A percentile compares a stretch with the other conserved stretches of the same genome.
phyloP scores from a whole-genome alignment of 2,113 vertebrate genomes.

The Hyperoodon ampullatus region DNA sequence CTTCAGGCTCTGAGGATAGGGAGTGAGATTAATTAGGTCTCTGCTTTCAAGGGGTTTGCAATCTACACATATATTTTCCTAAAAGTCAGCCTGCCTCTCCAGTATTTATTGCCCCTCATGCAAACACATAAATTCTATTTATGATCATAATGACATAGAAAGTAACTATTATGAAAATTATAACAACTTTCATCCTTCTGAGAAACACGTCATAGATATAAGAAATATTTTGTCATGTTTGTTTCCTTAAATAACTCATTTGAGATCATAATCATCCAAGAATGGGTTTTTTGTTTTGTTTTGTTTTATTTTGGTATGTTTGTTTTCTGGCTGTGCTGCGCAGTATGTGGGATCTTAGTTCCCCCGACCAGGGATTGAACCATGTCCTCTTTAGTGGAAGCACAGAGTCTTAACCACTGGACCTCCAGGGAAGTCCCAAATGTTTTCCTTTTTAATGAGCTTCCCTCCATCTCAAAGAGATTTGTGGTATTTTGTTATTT shows the following conservation, averaged over 20 bases:
- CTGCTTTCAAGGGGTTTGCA: constrained; percentile 30
- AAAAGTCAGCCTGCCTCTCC: neutral
- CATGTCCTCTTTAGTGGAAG: neutral
- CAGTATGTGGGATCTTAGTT: neutral
- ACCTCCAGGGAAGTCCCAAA: neutral
- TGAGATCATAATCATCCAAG: neutral
- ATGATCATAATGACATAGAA: neutral
- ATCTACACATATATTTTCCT: neutral
- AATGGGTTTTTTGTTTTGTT: neutral
- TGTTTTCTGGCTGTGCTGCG: neutral
- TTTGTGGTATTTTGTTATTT: constrained; percentile 33
- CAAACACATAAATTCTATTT: constrained; percentile 25
- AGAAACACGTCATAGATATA: constrained; percentile 9
- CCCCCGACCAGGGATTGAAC: neutral
- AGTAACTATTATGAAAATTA: neutral
- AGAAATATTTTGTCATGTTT: constrained; percentile 33
- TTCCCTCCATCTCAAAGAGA: neutral
- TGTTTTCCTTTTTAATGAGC: constrained; percentile 28
- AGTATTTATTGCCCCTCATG: neutral
- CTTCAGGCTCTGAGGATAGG: neutral
- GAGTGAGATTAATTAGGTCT: neutral
- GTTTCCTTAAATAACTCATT: constrained; percentile 44
- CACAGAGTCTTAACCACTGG: neutral
- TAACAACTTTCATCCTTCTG: constrained; percentile 2
- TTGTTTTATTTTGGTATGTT: no score